Conservation (phyloP, 1,140 invertebrate species). For the Helicoverpa armigera region DNA sequence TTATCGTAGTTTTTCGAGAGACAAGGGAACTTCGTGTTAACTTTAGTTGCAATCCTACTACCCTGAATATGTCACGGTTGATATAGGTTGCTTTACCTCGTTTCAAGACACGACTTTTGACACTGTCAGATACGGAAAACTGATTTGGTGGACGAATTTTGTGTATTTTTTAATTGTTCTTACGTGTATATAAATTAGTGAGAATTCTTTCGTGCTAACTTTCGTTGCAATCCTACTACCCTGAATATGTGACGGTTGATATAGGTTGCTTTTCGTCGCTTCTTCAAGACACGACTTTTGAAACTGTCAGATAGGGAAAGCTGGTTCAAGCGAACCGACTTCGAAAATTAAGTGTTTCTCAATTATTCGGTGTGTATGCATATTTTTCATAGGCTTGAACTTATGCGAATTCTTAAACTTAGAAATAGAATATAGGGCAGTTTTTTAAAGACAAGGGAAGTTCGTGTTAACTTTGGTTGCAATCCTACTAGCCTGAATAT, state of each 20-base stretch:
- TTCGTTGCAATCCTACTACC: slow-evolving; percentile 14
- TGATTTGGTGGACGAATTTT: no score
- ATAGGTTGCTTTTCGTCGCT: slow-evolving; percentile 18
- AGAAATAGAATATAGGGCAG: no score
- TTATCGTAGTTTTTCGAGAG: slow-evolving; percentile 36
- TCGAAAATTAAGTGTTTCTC: no score
- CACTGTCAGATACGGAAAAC: no score
- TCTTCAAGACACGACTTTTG: slow-evolving; percentile 22
- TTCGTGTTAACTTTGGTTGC: slow-evolving; percentile 30
- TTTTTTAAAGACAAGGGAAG: no score
- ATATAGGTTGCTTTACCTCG: slow-evolving; percentile 27
- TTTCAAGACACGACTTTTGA: slow-evolving; percentile 18
- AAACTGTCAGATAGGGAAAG: slow-evolving; percentile 9
- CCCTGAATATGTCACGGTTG: slow-evolving; percentile 24
- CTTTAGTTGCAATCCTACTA: slow-evolving; percentile 21
- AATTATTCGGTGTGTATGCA: no score
- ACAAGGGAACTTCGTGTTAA: slow-evolving; percentile 23
- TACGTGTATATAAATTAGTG: no score
- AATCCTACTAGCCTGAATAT: slow-evolving; percentile 18
- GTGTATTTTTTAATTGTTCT: no score
- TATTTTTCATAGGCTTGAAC: no score
- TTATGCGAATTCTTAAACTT: no score
- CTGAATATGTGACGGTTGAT: slow-evolving; percentile 25
- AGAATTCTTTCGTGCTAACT: no score
- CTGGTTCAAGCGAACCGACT: no score